Conservation (phyloP, 2,113 vertebrate species). For the Myotis brandtii region DNA sequence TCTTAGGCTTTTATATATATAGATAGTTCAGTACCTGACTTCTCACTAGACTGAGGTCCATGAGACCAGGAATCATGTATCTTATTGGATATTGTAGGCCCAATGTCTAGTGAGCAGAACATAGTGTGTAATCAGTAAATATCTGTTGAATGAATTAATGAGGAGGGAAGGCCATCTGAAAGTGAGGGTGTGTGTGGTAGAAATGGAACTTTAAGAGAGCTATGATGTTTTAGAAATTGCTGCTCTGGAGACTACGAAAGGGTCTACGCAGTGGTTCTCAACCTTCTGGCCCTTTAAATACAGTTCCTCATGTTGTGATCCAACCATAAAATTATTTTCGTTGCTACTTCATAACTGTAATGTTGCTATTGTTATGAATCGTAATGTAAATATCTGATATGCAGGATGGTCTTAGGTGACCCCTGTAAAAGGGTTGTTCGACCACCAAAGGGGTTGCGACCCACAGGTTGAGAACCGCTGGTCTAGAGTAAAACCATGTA, state of each 20-base stretch:
- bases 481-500: not conserved
- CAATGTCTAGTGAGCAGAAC: not conserved
- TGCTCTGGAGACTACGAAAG: not conserved
- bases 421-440: too few relatives aligned
- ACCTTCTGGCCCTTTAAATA: too few relatives aligned
- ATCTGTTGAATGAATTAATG: not conserved
- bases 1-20: too few relatives aligned
- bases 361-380: too few relatives aligned
- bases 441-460: too few relatives aligned
- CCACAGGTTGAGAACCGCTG: too few relatives aligned
- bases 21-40: not conserved
- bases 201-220: not conserved
- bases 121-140: not conserved
- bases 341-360: too few relatives aligned
- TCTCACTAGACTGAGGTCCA: not conserved
- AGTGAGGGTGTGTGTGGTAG: not conserved
- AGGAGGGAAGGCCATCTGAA: not conserved
- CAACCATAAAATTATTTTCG: too few relatives aligned
- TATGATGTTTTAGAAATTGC: not conserved
- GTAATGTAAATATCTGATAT: too few relatives aligned
- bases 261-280: too few relatives aligned
- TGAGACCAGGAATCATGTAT: not conserved
- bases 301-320: too few relatives aligned
- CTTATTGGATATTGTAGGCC: not conserved
- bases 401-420: too few relatives aligned